Evolutionary conservation across 2,797 vertebrate genomes (phyloP), one percentile per base, ranked within the genome.

Genomic region (Gambelia wislizenii): DNA sequence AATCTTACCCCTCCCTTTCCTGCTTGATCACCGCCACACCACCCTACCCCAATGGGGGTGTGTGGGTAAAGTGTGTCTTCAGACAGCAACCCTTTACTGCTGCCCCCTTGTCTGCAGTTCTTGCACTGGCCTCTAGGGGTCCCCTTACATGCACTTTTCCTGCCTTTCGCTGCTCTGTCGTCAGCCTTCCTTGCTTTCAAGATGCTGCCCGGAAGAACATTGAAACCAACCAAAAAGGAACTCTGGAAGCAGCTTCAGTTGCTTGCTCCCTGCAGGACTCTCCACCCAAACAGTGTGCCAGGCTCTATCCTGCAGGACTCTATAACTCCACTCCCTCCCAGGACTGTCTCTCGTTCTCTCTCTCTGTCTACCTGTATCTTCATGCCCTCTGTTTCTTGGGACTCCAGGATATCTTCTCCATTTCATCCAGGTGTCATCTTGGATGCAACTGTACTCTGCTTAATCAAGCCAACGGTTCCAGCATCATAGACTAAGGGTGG

Each of bases 141-240:
- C 69, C 47, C 69, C 83, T 80, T 85, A 81, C 84, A 76, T 83
- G 84, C 84, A 89, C 84, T 86, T 89, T 88, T 39, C 91, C 92
- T 92, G 91, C 91, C 89, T 95, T 83, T 83, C 61, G 47, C 93
- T 94, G 83, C 89, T 93, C 87, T 44, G 87, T 88, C 93, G 93
- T 95, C 95, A 94, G 84, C 93, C 90, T 91, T 92, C 93, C 93
- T 95, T 56, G 72, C 83, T 84, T 88, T 83, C 84, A 86, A 84
- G 89, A 89, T 82, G 78, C 89, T 76, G 84, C 77, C 72, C 59
- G 7, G 86, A 89, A 86, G 89, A 86, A 89, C 84, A 82, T 36
- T 76, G 89, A 89, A 89, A 44, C 61, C 84, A 82, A 69, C 84
- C 89, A 86, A 89, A 89, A 89, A 89, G 56, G 39, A 89, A 89